phyloP scores from a whole-genome alignment of 2,888 invertebrate species.

The Adela reaumurella region DNA sequence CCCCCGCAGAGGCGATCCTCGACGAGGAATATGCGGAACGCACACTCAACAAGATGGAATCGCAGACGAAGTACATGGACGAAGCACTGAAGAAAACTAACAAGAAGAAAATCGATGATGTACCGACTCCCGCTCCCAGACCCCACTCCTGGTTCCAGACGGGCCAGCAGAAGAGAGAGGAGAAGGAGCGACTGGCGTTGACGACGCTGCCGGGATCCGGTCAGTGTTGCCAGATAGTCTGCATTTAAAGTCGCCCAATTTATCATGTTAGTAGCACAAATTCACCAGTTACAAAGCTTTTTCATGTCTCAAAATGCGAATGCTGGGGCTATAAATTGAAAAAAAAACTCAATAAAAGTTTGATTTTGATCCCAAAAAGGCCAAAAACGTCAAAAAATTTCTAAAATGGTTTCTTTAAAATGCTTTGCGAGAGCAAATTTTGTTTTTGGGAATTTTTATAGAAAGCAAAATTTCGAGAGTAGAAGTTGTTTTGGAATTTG shows the following conservation, averaged over 20 bases:
- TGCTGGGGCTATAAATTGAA: too few species aligned
- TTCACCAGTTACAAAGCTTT: too few species aligned
- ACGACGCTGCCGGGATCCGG: slow-evolving; percentile 16
- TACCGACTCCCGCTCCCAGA: slow-evolving; percentile 27
- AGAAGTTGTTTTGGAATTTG: too few species aligned
- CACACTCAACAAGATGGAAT: slow-evolving; percentile 77
- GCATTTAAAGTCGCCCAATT: not conserved
- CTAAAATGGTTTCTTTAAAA: too few species aligned
- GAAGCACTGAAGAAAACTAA: slow-evolving; percentile 6
- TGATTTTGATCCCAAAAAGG: too few species aligned
- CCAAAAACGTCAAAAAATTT: too few species aligned
- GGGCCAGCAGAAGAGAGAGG: slow-evolving; percentile 70
- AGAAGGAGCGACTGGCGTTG: slow-evolving; percentile 64
- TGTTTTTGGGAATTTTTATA: too few species aligned
- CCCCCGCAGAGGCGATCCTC: slow-evolving; percentile 61
- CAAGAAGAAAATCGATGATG: slow-evolving; percentile 14
- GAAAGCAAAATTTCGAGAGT: too few species aligned
- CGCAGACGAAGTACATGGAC: slow-evolving; percentile 69
- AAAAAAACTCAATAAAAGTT: too few species aligned
- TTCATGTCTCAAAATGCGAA: too few species aligned
- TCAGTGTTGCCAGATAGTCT: not conserved
- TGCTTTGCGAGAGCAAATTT: too few species aligned
- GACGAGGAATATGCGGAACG: slow-evolving; percentile 83
- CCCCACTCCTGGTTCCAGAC: slow-evolving; percentile 84
- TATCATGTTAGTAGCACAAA: not conserved